A percentile compares a stretch with the other conserved stretches of the same genome.
Evolutionary conservation across 1,140 invertebrate species (phyloP).

Genomic region (Drosophila tani): DNA sequence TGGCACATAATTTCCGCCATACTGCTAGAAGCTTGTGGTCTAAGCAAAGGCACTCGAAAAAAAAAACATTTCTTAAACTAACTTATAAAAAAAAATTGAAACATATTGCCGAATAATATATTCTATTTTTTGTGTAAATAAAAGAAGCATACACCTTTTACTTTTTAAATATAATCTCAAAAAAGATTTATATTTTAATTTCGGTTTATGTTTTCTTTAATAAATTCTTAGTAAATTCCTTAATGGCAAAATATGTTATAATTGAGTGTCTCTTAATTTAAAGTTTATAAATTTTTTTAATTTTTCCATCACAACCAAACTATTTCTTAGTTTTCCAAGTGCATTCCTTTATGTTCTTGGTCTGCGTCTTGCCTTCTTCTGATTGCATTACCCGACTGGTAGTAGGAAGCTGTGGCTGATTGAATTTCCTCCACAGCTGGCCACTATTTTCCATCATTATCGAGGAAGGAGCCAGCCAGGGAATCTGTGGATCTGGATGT

Average conservation of each 20-base stretch:
- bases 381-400: conserved; percentile 60
- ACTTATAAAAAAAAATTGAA: no score
- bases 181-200: neutral
- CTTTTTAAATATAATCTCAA: neutral
- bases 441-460: conserved; percentile 43
- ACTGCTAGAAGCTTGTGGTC: conserved; percentile 18
- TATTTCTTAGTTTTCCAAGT: conserved; percentile 1
- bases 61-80: neutral
- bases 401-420: conserved; percentile 53
- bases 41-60: neutral
- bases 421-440: conserved; percentile 59
- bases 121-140: neutral
- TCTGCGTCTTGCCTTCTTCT: conserved; percentile 22
- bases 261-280: no score
- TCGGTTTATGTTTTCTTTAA: no score
- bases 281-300: neutral
- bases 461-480: neutral
- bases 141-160: no score
- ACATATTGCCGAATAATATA: neutral
- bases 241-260: no score
- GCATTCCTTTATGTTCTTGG: conserved; percentile 3
- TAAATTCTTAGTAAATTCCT: neutral
- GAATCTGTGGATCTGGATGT: neutral
- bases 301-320: neutral
- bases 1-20: conserved; percentile 69